These are phyloP conservation scores for Cottus gobio DNA, from an alignment of 2,113 vertebrate genomes.

Conservation along the genomic window DNA sequence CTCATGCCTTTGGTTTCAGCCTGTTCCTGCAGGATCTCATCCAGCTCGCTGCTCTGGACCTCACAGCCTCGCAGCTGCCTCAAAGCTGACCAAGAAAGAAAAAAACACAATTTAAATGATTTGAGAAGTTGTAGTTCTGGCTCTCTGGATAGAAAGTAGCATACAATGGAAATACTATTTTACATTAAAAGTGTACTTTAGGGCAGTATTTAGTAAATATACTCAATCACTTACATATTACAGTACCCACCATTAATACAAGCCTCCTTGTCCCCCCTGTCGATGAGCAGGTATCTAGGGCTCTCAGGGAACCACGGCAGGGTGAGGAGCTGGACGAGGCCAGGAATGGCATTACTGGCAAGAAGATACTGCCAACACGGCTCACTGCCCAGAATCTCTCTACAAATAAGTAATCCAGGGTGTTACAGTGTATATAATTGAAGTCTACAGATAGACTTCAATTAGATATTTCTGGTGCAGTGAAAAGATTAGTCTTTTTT, in stretches of 20 bases:
- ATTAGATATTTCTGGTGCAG: not conserved
- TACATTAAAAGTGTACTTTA: not conserved
- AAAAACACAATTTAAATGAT: slow-evolving; percentile 37
- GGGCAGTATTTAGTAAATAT: not conserved
- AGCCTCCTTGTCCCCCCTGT: slow-evolving; percentile 86
- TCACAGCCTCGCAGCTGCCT: slow-evolving; percentile 81
- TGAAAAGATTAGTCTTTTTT: not conserved
- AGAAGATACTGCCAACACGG: slow-evolving; percentile 89
- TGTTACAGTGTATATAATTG: slow-evolving; percentile 10
- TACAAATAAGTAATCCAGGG: slow-evolving; percentile 64
- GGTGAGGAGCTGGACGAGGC: slow-evolving; percentile 87
- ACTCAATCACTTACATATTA: not conserved
- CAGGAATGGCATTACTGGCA: slow-evolving; percentile 89
- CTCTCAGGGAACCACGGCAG: slow-evolving; percentile 94
- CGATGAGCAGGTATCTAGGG: slow-evolving; percentile 91
- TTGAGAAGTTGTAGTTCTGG: no score
- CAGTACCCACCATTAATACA: slow-evolving; percentile 85
- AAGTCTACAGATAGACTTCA: not conserved
- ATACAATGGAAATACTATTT: not conserved
- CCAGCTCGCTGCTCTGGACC: slow-evolving; percentile 84
- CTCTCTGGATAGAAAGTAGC: not conserved
- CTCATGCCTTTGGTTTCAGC: slow-evolving; percentile 77
- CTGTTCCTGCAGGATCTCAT: slow-evolving; percentile 89
- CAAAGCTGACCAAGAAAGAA: slow-evolving; percentile 80
- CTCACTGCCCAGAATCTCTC: slow-evolving; percentile 89